Conservation (phyloP, 2,113 vertebrate genomes). For the Dicaeum eximium region DNA sequence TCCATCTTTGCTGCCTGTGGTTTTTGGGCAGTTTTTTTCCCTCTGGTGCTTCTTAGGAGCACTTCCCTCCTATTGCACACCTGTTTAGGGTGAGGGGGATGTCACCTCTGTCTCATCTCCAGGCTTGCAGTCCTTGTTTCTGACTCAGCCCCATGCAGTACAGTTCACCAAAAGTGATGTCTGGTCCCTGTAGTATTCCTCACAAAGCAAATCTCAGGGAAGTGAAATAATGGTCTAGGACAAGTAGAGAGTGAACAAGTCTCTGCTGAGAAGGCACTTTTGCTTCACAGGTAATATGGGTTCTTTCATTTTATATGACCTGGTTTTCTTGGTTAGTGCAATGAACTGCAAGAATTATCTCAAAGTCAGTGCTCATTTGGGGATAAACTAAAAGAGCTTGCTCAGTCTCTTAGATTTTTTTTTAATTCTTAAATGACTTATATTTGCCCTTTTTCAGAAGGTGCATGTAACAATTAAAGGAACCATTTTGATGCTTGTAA, state of each 20-base stretch:
- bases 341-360: not conserved
- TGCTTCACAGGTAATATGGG: not conserved
- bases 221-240: not conserved
- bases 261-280: not conserved
- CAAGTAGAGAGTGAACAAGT: not conserved
- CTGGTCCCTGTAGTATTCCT: not conserved
- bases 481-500: not conserved
- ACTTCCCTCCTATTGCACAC: not conserved
- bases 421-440: not conserved
- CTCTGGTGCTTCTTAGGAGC: not conserved
- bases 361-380: not conserved
- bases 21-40: not conserved
- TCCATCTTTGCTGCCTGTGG: not conserved
- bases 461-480: not conserved
- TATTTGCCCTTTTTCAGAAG: not conserved
- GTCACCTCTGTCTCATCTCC: not conserved
- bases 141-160: accelerated
- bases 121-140: not conserved
- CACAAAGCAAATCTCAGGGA: accelerated
- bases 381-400: not conserved
- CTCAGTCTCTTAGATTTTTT: not conserved
- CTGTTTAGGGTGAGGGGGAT: accelerated
- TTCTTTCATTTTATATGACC: not conserved
- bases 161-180: not conserved
- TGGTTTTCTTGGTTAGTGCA: not conserved